A percentile compares a stretch with the other conserved stretches of the same genome.
Evolutionary conservation across 2,888 invertebrate species (phyloP).

Genomic region (Pandemis corylana): DNA sequence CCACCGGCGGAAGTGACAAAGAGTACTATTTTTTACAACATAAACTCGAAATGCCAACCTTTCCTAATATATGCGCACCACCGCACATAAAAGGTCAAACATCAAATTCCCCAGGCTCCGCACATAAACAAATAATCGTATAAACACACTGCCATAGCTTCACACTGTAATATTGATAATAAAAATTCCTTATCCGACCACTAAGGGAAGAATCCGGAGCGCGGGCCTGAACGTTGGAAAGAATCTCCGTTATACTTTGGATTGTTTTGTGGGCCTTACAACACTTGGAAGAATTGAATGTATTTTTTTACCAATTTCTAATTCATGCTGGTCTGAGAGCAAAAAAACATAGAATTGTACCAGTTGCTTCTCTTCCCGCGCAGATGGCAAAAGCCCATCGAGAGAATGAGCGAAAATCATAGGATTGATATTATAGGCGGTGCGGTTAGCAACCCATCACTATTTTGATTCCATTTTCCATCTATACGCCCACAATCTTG

Average conservation of each 20-base stretch:
- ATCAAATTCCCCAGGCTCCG: constrained; percentile 13
- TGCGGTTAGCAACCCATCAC: too few species aligned
- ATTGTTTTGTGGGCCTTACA: constrained; percentile 27
- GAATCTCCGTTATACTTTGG: constrained; percentile 35
- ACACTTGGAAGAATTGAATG: constrained; percentile 3
- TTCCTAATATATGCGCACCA: constrained; percentile 8
- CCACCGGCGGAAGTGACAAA: neutral
- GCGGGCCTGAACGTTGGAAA: constrained; percentile 18
- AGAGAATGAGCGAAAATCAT: too few species aligned
- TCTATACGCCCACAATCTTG: too few species aligned
- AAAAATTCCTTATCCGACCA: constrained; percentile 40
- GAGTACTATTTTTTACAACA: neutral
- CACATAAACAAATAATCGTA: constrained; percentile 19
- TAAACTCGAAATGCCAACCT: neutral
- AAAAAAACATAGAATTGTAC: too few species aligned
- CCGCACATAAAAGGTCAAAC: constrained; percentile 16
- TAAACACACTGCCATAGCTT: constrained; percentile 32
- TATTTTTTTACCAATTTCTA: neutral
- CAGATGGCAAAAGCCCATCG: too few species aligned
- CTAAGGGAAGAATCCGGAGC: constrained; percentile 33
- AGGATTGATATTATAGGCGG: too few species aligned
- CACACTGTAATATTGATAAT: constrained; percentile 42
- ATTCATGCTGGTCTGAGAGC: too few species aligned
- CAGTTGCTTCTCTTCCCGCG: too few species aligned
- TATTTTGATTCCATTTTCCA: too few species aligned